Evolutionary conservation across 2,888 invertebrate species (phyloP).

Genomic region (Drosophila gaucha): DNA sequence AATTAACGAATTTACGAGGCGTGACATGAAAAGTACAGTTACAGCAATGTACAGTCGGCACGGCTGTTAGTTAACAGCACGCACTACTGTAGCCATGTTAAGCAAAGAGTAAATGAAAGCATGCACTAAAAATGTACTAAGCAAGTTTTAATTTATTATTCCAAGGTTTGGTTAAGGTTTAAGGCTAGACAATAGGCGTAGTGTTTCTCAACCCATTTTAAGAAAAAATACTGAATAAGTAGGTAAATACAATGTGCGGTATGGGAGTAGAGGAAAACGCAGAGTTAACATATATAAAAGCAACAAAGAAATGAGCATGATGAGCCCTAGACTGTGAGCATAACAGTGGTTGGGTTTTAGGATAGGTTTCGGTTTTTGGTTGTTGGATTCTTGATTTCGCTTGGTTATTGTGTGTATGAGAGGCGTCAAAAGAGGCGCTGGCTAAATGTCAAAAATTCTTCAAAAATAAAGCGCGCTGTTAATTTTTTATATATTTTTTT

Average conservation of each 20-base stretch:
- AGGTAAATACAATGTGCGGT: conserved; percentile 30
- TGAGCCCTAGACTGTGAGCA: conserved; percentile 31
- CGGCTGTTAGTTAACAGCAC: conserved; percentile 34
- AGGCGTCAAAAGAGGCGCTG: conserved; percentile 51
- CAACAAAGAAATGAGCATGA: conserved; percentile 66
- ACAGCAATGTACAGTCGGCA: conserved; percentile 3
- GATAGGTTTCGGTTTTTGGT: conserved; percentile 22
- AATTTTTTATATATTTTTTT: conserved; percentile 40
- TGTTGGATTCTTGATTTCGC: conserved; percentile 51
- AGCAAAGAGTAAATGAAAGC: conserved; percentile 22
- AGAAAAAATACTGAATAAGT: conserved; percentile 12
- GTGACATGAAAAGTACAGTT: conserved; percentile 41
- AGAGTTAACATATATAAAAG: conserved; percentile 61
- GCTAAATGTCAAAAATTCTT: conserved; percentile 46
- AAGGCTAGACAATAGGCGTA: conserved; percentile 18
- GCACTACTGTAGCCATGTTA: conserved; percentile 27
- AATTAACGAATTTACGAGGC: conserved; percentile 31
- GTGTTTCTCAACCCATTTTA: conserved; percentile 16
- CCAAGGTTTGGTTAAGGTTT: conserved; percentile 17
- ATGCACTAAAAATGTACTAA: conserved; percentile 38
- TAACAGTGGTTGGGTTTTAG: conserved; percentile 23
- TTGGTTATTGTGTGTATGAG: conserved; percentile 72
- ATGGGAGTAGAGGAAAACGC: conserved; percentile 39
- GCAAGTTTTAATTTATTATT: conserved; percentile 17
- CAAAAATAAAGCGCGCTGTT: conserved; percentile 56